phyloP scores from a whole-genome alignment of 2,888 invertebrate species.

The Sinotaia quadrata region DNA sequence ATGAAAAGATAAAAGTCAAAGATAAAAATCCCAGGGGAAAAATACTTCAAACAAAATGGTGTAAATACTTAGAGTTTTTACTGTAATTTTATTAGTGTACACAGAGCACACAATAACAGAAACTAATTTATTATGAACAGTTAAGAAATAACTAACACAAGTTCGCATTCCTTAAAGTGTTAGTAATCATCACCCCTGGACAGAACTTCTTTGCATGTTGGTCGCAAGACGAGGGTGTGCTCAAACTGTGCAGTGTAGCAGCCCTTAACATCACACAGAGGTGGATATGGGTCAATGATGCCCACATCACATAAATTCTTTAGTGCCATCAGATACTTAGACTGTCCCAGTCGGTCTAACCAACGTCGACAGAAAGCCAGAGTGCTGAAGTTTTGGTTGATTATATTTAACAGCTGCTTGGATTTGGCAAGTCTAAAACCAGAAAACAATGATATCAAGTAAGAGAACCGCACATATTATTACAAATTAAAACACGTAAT shows the following conservation, averaged over 20 bases:
- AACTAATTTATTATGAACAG: too few relatives aligned
- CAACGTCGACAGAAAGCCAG: conserved; percentile 99
- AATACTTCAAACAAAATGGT: too few relatives aligned
- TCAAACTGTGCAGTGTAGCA: conserved; percentile 99
- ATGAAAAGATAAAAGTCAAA: too few relatives aligned
- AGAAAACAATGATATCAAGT: too few relatives aligned
- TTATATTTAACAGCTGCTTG: conserved; percentile 89
- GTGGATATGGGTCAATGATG: conserved; percentile 98
- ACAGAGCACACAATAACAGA: too few relatives aligned
- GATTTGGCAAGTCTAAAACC: conserved; percentile 85
- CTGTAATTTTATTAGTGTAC: too few relatives aligned
- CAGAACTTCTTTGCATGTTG: conserved; percentile 98
- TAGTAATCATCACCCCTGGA: conserved; percentile 96
- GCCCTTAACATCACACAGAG: conserved; percentile 96
- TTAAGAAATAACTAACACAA: too few relatives aligned
- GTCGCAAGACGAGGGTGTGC: conserved; percentile 96
- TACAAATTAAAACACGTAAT: too few relatives aligned
- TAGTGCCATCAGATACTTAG: conserved; percentile 97
- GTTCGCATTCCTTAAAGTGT: neutral
- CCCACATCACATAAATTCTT: conserved; percentile 99
- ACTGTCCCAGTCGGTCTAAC: conserved; percentile 96
- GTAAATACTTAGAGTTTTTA: too few relatives aligned
- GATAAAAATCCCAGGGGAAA: too few relatives aligned
- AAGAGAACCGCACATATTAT: too few relatives aligned
- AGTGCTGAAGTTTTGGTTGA: conserved; percentile 97